phyloP scores from a whole-genome alignment of 2,113 vertebrate genomes.

The Micronycteris hirsuta region DNA sequence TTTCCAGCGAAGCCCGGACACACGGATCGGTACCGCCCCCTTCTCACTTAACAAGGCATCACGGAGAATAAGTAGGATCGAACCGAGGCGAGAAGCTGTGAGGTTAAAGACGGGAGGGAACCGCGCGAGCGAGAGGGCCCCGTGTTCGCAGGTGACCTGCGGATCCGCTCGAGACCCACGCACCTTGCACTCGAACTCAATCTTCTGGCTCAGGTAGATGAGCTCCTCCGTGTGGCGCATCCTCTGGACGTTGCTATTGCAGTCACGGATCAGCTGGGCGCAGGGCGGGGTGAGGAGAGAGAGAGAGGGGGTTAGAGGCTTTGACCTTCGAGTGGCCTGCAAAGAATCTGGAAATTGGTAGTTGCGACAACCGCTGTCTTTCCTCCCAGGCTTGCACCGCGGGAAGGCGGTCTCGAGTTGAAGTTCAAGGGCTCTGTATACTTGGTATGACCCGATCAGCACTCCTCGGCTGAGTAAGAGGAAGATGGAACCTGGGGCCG shows the following conservation, averaged over 20 bases:
- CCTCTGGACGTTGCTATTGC: conserved; percentile 93
- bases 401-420: no score
- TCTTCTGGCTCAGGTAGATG: conserved; percentile 92
- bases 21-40: not conserved
- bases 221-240: conserved; percentile 97
- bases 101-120: not conserved
- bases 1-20: not conserved
- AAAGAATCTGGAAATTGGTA: not conserved
- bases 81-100: not conserved
- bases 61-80: not conserved
- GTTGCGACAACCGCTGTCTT: not conserved
- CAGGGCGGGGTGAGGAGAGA: not conserved
- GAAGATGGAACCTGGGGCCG: not conserved
- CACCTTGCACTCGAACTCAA: conserved; percentile 97
- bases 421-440: not conserved
- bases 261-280: conserved; percentile 92
- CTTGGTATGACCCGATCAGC: not conserved
- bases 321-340: not conserved
- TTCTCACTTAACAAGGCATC: not conserved
- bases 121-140: fast-evolving
- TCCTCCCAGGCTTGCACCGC: not conserved
- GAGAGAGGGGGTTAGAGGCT: not conserved
- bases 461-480: not conserved
- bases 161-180: conserved; percentile 12
- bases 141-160: fast-evolving